Conservation (phyloP, 1,140 invertebrate genomes). For the Tenebrio molitor region DNA sequence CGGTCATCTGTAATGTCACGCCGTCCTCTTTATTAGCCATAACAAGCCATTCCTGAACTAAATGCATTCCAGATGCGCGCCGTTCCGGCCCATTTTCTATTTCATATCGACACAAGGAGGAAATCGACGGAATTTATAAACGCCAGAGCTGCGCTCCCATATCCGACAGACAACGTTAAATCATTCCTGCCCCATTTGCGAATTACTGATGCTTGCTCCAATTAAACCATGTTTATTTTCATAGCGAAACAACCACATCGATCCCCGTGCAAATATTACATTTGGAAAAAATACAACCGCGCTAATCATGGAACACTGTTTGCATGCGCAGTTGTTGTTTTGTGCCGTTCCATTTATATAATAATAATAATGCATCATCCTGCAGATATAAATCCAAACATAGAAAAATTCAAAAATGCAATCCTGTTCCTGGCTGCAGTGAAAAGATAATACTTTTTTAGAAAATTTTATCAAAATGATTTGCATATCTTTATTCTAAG, state of each 20-base stretch:
- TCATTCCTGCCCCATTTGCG: slow-evolving; percentile 34
- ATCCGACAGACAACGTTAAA: slow-evolving; percentile 23
- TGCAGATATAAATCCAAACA: too few species aligned
- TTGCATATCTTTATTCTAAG: too few species aligned
- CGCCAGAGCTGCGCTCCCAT: slow-evolving; percentile 43
- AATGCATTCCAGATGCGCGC: slow-evolving; percentile 59
- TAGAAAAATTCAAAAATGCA: too few species aligned
- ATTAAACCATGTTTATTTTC: slow-evolving; percentile 27
- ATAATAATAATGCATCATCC: too few species aligned
- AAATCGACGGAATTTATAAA: slow-evolving; percentile 54
- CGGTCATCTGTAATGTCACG: slow-evolving; percentile 60
- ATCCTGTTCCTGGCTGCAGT: too few species aligned
- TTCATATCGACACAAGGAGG: slow-evolving; percentile 49
- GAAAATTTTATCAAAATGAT: too few species aligned
- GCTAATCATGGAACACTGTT: too few species aligned
- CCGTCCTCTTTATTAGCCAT: slow-evolving; percentile 62
- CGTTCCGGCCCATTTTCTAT: slow-evolving; percentile 51
- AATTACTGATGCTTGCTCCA: slow-evolving; percentile 35
- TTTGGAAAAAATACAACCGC: slow-evolving; percentile 10
- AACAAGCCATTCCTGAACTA: slow-evolving; percentile 59
- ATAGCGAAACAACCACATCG: slow-evolving; percentile 10
- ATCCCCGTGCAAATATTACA: background rate
- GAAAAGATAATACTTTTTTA: too few species aligned
- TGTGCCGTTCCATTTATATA: too few species aligned
- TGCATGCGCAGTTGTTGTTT: too few species aligned